phyloP scores from a whole-genome alignment of 2,113 vertebrate genomes.

The Nycticebus coucang region DNA sequence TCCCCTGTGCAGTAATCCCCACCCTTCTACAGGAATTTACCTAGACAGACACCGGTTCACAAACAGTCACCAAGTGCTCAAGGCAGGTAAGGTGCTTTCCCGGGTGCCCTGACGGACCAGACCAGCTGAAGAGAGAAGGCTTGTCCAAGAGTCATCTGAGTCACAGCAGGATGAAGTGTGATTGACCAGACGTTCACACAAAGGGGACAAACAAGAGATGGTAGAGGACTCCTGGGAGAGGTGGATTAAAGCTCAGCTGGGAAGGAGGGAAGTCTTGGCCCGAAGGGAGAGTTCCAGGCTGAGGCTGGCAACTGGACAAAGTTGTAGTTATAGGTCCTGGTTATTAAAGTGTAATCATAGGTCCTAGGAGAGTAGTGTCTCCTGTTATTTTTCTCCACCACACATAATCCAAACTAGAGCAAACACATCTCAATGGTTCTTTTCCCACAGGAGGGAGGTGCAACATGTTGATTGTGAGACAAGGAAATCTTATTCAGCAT shows the following conservation, averaged over 20 bases:
- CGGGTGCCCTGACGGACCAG: not conserved
- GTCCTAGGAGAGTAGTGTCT: not conserved
- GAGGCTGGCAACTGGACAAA: not conserved
- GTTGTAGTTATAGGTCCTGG: not conserved
- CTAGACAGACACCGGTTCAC: not conserved
- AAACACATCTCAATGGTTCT: not conserved
- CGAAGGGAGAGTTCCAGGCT: not conserved
- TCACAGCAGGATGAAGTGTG: not conserved
- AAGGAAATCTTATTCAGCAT: not conserved
- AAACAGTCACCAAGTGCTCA: no score
- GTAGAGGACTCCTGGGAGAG: not conserved
- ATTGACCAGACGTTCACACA: not conserved
- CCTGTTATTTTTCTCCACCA: not conserved
- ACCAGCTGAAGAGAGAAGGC: not conserved
- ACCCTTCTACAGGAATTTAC: not conserved
- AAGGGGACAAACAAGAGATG: not conserved
- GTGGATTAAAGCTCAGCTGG: not conserved
- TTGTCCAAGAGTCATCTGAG: not conserved
- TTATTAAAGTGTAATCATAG: not conserved
- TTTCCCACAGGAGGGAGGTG: not conserved
- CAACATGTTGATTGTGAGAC: not conserved
- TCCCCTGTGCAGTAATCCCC: not conserved
- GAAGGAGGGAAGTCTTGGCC: not conserved
- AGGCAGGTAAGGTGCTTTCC: not conserved
- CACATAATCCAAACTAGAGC: not conserved